Base-by-base conservation (phyloP, 2,113 vertebrate species). In the Thoracochromis brauschi region DNA sequence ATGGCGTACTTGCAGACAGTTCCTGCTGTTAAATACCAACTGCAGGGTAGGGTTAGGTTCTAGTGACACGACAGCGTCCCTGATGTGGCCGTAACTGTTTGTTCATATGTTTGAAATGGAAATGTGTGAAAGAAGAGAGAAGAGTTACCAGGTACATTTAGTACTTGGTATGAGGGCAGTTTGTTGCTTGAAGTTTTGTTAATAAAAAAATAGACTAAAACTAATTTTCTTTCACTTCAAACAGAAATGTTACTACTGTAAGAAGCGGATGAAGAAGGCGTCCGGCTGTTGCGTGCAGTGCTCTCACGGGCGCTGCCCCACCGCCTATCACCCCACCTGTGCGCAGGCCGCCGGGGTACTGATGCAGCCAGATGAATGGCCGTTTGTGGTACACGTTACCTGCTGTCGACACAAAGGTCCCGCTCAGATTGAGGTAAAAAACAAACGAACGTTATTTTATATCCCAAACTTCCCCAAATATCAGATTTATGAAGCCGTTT, bases 311-410 rank as follows among this genome's bases (percentile, higher is more conserved):
- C 98, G 98, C 13, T 99, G 98, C 89, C 98, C 98, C 53, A 99
- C 98, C 1, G 98, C 98, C 31, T 99, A 99, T 92, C 98, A 99
- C 4, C 98, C 98, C 79, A 98, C 97, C 93, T 99, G 98, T 45
- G 98, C 98, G 29, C 98, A 99, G 94, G 98, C 98, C 8, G 98
- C 98, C 0, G 98, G 98, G 3, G 97, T 99, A 9, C 97, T 99
- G 96, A 99, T 99, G 98, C 98, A 99, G 94, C 98, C 98, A 0
- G 98, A 98, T 3, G 97, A 99, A 85, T 99, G 98, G 98, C 98
- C 98, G 3, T 99, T 99, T 57, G 98, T 99, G 9, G 98, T 99
- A 91, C 98, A 99, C 47, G 98, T 99, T 82, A 99, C 98, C 85
- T 99, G 98, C 93, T 99, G 97, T 85, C 97, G 98, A 63, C 98